Conservation (phyloP, 2,113 vertebrate species). For the Channa maculata region DNA sequence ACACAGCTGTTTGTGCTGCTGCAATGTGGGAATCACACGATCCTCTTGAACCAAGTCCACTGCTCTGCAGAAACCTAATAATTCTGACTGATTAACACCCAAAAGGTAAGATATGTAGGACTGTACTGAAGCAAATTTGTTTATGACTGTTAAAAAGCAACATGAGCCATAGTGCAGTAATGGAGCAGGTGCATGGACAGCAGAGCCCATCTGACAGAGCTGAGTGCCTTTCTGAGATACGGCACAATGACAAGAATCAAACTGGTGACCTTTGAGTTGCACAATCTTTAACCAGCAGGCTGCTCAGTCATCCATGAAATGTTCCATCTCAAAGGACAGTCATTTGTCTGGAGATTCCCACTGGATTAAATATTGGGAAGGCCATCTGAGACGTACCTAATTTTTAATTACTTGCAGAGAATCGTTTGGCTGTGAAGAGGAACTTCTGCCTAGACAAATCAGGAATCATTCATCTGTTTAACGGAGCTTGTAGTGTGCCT, state of each 20-base stretch:
- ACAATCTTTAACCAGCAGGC: constrained; percentile 11
- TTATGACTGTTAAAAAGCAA: too few species aligned
- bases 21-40: too few species aligned
- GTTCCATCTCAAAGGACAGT: not conserved
- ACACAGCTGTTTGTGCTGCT: too few species aligned
- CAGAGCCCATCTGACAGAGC: too few species aligned
- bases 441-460: not conserved
- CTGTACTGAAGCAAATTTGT: too few species aligned
- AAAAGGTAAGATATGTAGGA: too few species aligned
- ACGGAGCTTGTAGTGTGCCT: not conserved
- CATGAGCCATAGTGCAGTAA: too few species aligned
- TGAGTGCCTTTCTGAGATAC: not conserved
- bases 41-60: too few species aligned
- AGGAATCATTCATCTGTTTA: not conserved
- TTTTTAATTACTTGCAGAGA: constrained; percentile 10
- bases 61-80: too few species aligned
- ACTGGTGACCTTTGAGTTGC: constrained; percentile 34
- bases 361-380: constrained; percentile 33
- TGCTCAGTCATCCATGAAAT: constrained; percentile 11
- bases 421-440: not conserved
- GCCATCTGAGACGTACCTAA: constrained; percentile 2
- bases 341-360: constrained; percentile 4
- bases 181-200: too few species aligned
- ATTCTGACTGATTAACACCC: too few species aligned
- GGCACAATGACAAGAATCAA: constrained; percentile 8